Conservation (phyloP, 2,888 invertebrate species). For the Nephrotoma guestfalica region DNA sequence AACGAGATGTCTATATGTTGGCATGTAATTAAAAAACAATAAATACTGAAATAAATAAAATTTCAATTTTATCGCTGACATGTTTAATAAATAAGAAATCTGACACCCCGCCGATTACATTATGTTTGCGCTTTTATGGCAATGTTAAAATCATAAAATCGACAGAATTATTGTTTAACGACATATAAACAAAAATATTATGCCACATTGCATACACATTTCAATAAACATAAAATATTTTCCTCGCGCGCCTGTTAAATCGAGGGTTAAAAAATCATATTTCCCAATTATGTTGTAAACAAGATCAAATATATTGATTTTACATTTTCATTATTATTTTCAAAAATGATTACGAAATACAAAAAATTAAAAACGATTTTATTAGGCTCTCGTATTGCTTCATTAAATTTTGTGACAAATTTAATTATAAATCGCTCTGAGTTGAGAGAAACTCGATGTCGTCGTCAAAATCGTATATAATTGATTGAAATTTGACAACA, state of each 20-base stretch:
- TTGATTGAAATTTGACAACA: neutral
- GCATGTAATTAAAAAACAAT: no score
- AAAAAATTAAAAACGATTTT: neutral
- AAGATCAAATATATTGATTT: neutral
- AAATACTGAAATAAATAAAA: no score
- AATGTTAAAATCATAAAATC: no score
- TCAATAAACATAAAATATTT: no score
- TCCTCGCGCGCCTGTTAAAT: neutral
- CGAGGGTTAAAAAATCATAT: neutral
- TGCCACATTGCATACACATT: no score
- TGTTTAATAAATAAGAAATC: no score
- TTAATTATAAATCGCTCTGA: neutral
- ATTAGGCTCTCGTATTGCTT: neutral
- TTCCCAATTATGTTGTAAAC: neutral
- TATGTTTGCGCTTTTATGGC: no score
- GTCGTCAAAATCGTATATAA: neutral
- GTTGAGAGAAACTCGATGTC: neutral
- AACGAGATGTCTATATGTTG: no score
- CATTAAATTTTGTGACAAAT: neutral
- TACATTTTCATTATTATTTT: neutral
- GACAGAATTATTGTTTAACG: no score
- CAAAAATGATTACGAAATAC: neutral
- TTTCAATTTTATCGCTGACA: no score
- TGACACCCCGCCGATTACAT: no score
- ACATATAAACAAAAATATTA: no score